Evolutionary conservation across 2,888 invertebrate genomes (phyloP).

Genomic region (Pardosa pseudoannulata): DNA sequence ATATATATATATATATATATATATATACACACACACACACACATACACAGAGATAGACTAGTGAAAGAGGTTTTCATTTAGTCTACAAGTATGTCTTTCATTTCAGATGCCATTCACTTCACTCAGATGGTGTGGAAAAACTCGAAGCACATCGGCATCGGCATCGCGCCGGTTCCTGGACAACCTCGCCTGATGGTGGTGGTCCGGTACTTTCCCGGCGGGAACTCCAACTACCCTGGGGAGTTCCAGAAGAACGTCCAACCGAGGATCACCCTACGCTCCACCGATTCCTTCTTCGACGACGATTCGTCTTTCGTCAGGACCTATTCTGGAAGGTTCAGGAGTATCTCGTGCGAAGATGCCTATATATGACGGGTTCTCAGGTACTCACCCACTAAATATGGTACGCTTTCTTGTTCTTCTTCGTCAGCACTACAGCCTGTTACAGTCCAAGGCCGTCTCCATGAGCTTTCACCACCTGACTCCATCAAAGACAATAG

Average conservation of each 20-base stretch:
- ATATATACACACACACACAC: no score
- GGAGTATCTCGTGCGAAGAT: conserved; percentile 38
- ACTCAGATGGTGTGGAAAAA: conserved; percentile 56
- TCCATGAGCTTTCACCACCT: no score
- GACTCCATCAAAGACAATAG: no score
- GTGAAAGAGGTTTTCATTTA: no score
- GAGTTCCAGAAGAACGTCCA: conserved; percentile 62
- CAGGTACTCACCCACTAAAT: not conserved
- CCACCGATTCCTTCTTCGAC: conserved; percentile 19
- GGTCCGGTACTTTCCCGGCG: conserved; percentile 46
- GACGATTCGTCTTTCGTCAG: conserved; percentile 50
- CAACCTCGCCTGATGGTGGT: conserved; percentile 42
- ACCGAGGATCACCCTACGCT: conserved; percentile 31
- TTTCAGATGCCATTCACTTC: conserved; percentile 60
- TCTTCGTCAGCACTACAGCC: no score
- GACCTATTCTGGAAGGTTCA: conserved; percentile 36
- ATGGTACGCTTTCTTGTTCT: not conserved
- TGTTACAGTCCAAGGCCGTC: no score
- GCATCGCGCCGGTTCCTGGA: conserved; percentile 55
- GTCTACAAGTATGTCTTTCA: no score
- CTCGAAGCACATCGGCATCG: conserved; percentile 54
- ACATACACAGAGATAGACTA: no score
- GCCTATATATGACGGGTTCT: conserved; percentile 55
- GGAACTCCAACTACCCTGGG: conserved; percentile 65
- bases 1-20: no score